Evolutionary conservation across 2,888 invertebrate genomes (phyloP).

Genomic region (Acanthococcus lagerstroemiae): DNA sequence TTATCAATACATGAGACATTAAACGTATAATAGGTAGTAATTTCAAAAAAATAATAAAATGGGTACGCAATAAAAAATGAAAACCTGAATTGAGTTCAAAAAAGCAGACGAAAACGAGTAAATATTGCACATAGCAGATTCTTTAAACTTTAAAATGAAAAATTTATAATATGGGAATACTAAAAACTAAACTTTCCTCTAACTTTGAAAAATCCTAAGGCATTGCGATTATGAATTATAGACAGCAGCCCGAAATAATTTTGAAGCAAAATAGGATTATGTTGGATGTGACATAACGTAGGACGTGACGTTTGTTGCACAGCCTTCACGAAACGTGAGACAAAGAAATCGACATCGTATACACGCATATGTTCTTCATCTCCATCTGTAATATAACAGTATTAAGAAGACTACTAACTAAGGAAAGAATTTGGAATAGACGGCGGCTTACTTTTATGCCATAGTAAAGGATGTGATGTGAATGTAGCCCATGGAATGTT

Average conservation of each 20-base stretch:
- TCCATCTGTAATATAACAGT: conserved; percentile 31
- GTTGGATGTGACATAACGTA: conserved; percentile 50
- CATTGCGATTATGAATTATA: conserved; percentile 68
- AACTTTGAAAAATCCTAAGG: conserved; percentile 77
- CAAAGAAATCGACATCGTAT: conserved; percentile 54
- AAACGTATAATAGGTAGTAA: no score
- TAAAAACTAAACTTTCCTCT: conserved; percentile 76
- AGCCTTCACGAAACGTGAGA: conserved; percentile 48
- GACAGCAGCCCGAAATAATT: conserved; percentile 71
- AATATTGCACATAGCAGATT: no score
- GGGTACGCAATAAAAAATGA: no score
- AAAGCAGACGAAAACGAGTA: no score
- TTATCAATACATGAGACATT: no score
- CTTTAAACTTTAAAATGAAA: background rate
- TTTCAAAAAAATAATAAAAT: no score
- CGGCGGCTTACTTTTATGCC: conserved; percentile 59
- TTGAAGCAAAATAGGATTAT: conserved; percentile 62
- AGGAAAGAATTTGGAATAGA: no score
- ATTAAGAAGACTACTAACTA: no score
- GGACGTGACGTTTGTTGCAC: conserved; percentile 42
- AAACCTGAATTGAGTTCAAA: no score
- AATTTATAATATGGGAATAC: no score
- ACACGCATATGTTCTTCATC: conserved; percentile 40
- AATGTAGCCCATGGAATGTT: conserved; percentile 69
- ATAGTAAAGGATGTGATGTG: conserved; percentile 67